A percentile compares a stretch with the other conserved stretches of the same genome.
phyloP scores from a whole-genome alignment of 2,113 vertebrate species.

The Brachyhypopomus gauderio region DNA sequence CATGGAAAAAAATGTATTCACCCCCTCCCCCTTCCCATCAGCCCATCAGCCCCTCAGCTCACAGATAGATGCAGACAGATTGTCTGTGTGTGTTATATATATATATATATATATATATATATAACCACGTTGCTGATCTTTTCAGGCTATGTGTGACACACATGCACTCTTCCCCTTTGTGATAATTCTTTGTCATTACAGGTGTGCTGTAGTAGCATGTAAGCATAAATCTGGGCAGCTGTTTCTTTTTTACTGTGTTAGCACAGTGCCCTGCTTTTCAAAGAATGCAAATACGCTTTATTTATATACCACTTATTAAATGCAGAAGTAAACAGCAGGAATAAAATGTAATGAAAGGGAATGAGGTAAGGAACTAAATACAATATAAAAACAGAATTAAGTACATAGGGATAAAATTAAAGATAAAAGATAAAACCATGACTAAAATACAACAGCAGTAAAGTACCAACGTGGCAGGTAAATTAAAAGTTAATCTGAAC shows the following conservation, averaged over 20 bases:
- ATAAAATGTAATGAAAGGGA: no score
- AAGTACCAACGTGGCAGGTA: no score
- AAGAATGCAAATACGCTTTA: neutral
- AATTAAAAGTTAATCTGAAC: no score
- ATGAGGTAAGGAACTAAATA: no score
- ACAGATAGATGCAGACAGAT: neutral
- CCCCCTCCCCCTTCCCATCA: neutral
- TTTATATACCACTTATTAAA: no score
- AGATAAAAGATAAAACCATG: no score
- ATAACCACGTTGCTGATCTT: neutral
- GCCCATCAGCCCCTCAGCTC: neutral
- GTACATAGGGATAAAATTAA: no score
- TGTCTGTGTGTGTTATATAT: neutral
- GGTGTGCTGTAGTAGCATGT: neutral
- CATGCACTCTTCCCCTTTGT: neutral
- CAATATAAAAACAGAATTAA: no score
- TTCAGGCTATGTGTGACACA: neutral
- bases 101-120: neutral
- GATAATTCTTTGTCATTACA: neutral
- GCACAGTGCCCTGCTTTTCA: constrained; percentile 18
- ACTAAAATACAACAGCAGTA: no score
- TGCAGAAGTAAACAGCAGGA: no score
- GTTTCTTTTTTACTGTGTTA: constrained; percentile 14
- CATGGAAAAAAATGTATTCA: constrained; percentile 7
- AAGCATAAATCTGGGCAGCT: neutral